phyloP scores from a whole-genome alignment of 2,888 invertebrate genomes.

The Trissolcus japonicus region DNA sequence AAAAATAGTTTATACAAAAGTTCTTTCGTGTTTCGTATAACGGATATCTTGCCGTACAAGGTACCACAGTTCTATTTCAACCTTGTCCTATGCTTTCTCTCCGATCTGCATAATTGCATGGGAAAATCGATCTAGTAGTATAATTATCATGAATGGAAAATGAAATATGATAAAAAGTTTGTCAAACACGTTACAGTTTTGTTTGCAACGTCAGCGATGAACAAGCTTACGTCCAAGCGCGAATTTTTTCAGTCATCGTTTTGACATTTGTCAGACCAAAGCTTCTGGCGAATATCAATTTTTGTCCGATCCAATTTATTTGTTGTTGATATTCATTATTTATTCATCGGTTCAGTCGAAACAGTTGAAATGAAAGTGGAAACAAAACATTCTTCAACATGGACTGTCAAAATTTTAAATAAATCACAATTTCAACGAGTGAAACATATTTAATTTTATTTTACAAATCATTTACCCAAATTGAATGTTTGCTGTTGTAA shows the following conservation, averaged over 20 bases:
- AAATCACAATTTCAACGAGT: too few relatives aligned
- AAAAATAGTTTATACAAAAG: slow-evolving; percentile 40
- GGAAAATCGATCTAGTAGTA: slow-evolving; percentile 62
- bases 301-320: not conserved
- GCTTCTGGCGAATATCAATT: not conserved
- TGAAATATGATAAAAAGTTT: slow-evolving; percentile 14
- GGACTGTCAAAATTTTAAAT: slow-evolving; percentile 27
- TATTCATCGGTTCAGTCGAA: not conserved
- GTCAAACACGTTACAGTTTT: slow-evolving; percentile 44
- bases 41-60: slow-evolving; percentile 50
- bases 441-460: too few relatives aligned
- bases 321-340: slow-evolving; percentile 1
- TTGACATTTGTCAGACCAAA: not conserved
- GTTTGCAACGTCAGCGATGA: slow-evolving; percentile 9
- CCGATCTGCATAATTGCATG: slow-evolving; percentile 62
- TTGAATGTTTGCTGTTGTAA: not conserved
- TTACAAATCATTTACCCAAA: not conserved
- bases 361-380: slow-evolving; percentile 23
- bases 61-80: slow-evolving; percentile 54
- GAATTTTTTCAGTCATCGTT: too few relatives aligned
- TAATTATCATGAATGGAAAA: slow-evolving; percentile 63
- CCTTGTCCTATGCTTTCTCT: slow-evolving; percentile 58
- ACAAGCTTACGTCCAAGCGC: not conserved
- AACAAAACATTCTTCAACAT: slow-evolving; percentile 14
- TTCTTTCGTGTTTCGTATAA: slow-evolving; percentile 39